These are phyloP conservation scores for Rhinopomastus cyanomelas DNA, from an alignment of 2,113 vertebrate genomes.

Conservation along the genomic window DNA sequence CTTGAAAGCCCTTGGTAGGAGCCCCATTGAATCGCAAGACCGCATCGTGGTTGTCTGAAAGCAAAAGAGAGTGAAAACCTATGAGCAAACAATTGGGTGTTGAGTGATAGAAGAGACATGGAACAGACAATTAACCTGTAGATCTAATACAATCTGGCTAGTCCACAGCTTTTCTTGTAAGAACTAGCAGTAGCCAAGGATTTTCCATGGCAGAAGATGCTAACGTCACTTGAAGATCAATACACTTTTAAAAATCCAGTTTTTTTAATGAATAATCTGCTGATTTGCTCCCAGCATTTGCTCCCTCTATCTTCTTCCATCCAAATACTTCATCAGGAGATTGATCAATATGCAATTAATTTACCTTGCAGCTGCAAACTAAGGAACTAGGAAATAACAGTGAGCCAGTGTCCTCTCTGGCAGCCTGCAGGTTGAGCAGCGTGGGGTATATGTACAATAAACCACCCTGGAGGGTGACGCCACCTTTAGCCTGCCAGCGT, in stretches of 20 bases:
- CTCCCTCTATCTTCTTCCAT: neutral
- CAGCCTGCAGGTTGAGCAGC: neutral
- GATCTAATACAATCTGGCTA: neutral
- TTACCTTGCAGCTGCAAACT: neutral
- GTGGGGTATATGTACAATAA: neutral
- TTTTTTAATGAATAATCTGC: neutral
- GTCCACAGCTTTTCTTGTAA: neutral
- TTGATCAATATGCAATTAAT: neutral
- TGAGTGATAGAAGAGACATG: rapidly evolving
- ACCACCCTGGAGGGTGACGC: neutral
- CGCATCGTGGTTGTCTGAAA: conserved; percentile 80
- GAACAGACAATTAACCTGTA: neutral
- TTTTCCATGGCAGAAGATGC: neutral
- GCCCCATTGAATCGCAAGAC: conserved; percentile 80
- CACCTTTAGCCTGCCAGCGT: neutral
- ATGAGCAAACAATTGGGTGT: neutral
- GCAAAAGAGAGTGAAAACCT: neutral
- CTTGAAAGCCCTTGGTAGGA: conserved; percentile 71
- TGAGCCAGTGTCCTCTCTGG: neutral
- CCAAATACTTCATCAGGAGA: neutral
- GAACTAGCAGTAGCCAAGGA: neutral
- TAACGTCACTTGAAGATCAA: neutral
- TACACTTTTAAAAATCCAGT: neutral
- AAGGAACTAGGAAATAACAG: neutral
- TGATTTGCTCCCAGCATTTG: neutral